phyloP scores from a whole-genome alignment of 2,888 invertebrate genomes.

The Polydrusus pterygomalis region DNA sequence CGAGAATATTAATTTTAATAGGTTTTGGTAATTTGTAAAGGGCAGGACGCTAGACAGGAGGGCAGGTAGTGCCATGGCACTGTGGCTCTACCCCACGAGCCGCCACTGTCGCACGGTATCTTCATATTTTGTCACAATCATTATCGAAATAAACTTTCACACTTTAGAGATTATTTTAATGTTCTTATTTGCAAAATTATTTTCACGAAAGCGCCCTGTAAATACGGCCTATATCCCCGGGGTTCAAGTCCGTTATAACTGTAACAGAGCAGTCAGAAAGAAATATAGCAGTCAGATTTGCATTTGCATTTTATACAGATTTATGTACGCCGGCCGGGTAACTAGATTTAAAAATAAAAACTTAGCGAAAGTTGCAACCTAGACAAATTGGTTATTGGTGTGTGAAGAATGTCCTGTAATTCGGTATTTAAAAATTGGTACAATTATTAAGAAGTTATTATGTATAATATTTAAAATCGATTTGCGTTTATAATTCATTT shows the following conservation, averaged over 20 bases:
- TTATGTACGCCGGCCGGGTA: conserved; percentile 12
- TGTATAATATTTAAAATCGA: not conserved
- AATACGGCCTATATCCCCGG: conserved; percentile 26
- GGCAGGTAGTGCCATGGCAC: no score
- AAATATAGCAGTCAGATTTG: conserved; percentile 29
- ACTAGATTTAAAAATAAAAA: conserved; percentile 1
- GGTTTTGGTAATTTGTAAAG: no score
- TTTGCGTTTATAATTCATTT: not conserved
- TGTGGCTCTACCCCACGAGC: no score
- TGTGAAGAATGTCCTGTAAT: not conserved
- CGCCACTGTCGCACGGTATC: no score
- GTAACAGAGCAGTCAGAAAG: conserved; percentile 18
- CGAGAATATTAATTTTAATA: no score
- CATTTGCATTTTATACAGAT: conserved; percentile 28
- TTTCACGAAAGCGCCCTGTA: conserved; percentile 14
- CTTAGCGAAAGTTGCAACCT: conserved; percentile 12
- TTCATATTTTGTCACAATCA: no score
- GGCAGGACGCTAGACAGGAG: no score
- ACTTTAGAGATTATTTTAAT: no score
- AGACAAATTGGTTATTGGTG: conserved; percentile 17
- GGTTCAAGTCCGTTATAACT: conserved; percentile 34
- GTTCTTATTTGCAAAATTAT: not conserved
- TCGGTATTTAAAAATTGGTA: not conserved
- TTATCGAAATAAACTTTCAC: no score
- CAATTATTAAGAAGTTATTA: conserved; percentile 10